Percentiles rank a stretch among this genome's conserved stretches.
Conservation (phyloP, 2,888 invertebrate species). For the Colostygia pectinataria region DNA sequence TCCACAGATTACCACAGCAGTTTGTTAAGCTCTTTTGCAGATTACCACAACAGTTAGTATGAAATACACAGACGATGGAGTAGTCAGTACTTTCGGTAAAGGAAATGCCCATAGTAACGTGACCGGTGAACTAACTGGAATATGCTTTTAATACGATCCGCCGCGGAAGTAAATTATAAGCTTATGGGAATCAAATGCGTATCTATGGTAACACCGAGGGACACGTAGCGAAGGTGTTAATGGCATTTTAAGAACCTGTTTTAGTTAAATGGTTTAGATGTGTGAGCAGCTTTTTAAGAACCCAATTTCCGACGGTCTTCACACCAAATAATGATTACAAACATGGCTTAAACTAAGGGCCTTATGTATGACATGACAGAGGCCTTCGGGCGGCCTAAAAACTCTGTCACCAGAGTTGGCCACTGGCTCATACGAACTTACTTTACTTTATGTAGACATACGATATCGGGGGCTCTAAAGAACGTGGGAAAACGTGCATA, state of each 20-base stretch:
- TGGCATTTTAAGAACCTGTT: constrained; percentile 11
- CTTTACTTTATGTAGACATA: too few relatives aligned
- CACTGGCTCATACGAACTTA: too few relatives aligned
- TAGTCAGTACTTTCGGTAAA: constrained; percentile 42
- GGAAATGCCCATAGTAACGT: constrained; percentile 52
- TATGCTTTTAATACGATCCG: constrained; percentile 24
- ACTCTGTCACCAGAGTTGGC: too few relatives aligned
- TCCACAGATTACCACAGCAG: constrained; percentile 20
- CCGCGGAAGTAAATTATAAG: constrained; percentile 40
- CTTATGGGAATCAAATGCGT: constrained; percentile 28
- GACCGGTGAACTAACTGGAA: constrained; percentile 43
- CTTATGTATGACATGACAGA: too few relatives aligned
- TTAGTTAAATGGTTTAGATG: neutral
- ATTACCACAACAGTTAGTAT: constrained; percentile 9
- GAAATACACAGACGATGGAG: neutral
- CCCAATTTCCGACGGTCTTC: too few relatives aligned
- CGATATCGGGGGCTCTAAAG: too few relatives aligned
- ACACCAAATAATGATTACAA: too few relatives aligned
- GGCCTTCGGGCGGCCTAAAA: too few relatives aligned
- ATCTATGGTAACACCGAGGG: constrained; percentile 9
- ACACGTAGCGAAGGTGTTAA: constrained; percentile 12
- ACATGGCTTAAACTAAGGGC: too few relatives aligned
- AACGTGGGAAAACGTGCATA: too few relatives aligned
- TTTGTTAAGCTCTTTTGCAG: constrained; percentile 5
- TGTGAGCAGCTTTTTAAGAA: too few relatives aligned